phyloP scores from a whole-genome alignment of 1,140 invertebrate species.

The Aphelinus atriplicis region DNA sequence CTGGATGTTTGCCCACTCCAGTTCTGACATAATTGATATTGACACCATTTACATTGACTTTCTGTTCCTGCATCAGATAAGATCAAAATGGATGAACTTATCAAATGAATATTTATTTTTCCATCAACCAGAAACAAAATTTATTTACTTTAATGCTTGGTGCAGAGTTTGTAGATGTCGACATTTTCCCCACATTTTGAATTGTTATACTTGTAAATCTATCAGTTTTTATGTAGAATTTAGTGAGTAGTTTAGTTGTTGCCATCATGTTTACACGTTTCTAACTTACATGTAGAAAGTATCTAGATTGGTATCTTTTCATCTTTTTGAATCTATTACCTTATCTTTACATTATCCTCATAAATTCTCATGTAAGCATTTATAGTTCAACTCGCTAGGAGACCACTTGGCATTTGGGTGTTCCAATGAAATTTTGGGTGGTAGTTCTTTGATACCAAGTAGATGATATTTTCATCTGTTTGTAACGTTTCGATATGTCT shows the following conservation, averaged over 20 bases:
- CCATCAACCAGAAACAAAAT: too few species aligned
- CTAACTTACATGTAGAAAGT: neutral
- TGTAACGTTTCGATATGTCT: too few species aligned
- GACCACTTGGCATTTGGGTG: too few species aligned
- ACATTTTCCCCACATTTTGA: neutral
- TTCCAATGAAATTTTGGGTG: too few species aligned
- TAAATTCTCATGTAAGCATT: too few species aligned
- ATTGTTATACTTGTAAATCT: neutral
- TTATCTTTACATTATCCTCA: neutral
- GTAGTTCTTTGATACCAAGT: too few species aligned
- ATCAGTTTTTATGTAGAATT: neutral
- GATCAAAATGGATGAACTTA: too few species aligned
- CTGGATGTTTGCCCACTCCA: slow-evolving; percentile 70
- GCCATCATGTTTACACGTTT: slow-evolving; percentile 3
- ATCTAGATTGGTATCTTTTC: slow-evolving; percentile 5
- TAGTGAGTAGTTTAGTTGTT: neutral
- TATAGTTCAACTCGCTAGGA: too few species aligned
- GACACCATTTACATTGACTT: neutral
- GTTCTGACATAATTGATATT: slow-evolving; percentile 69
- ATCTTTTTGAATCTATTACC: neutral
- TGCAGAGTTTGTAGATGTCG: neutral
- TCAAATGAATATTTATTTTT: too few species aligned
- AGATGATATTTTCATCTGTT: too few species aligned
- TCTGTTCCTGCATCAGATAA: neutral
- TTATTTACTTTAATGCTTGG: slow-evolving; percentile 6